These are phyloP conservation scores for Manis javanica DNA, from an alignment of 2,797 vertebrate species.

Conservation along the genomic window DNA sequence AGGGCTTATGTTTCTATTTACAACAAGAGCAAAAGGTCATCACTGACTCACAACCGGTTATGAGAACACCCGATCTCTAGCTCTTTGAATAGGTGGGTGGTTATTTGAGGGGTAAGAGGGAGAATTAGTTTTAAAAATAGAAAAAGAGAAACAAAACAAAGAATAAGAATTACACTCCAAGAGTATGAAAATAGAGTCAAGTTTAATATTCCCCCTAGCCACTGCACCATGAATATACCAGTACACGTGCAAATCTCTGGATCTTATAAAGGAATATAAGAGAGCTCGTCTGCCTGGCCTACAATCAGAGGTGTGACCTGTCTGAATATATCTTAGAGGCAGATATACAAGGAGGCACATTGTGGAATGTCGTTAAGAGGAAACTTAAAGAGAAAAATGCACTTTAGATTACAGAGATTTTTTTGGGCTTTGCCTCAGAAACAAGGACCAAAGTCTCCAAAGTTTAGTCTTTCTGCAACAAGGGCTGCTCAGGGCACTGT, in stretches of 20 bases:
- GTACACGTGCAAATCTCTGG: neutral
- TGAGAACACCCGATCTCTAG: conserved; percentile 67
- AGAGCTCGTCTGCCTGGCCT: neutral
- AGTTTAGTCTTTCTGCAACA: neutral
- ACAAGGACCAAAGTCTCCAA: neutral
- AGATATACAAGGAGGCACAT: neutral
- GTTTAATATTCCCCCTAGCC: conserved; percentile 45
- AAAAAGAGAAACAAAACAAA: conserved; percentile 14
- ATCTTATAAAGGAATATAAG: neutral
- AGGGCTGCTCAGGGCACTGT: neutral
- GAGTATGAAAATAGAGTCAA: neutral
- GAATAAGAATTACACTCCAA: neutral
- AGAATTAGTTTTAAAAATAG: conserved; percentile 40
- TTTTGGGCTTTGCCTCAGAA: neutral
- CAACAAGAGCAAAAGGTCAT: conserved; percentile 77
- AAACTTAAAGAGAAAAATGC: neutral
- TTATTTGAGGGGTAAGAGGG: neutral
- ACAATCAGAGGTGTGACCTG: neutral
- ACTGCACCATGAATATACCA: neutral
- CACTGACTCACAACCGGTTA: conserved; percentile 76
- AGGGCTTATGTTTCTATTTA: conserved; percentile 79
- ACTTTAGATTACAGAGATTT: neutral
- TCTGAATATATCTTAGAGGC: conserved; percentile 42
- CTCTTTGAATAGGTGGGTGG: neutral
- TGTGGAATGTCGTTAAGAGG: neutral